Evolutionary conservation across 2,888 invertebrate genomes (phyloP), one percentile per base, ranked within the genome.

Genomic region (Sarcophaga subvicina): DNA sequence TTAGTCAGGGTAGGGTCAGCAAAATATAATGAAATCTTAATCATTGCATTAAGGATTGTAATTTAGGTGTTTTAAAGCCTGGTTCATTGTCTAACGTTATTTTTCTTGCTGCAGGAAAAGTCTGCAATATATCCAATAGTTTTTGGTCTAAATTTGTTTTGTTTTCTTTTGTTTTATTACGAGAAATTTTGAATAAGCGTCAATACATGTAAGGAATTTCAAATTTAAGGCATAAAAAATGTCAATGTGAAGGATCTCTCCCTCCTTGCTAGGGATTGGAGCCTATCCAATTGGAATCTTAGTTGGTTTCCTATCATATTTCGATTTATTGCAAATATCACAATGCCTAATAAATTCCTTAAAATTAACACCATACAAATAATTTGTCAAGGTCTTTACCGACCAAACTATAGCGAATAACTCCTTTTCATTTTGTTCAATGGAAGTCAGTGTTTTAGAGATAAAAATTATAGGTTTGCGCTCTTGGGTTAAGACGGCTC

Each of bases 111-210:
- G 27, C 5, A 5, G 27, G 27, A 27, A 27, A 27, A 27, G 27
- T 27, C 27, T 27, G 27, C 27, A 27, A 27, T 27, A 27, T 27
- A 27, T 27, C 27, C 27, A 27, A 27, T 27, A 27, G 0, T 27
- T 27, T 27, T 27, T 27, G 0, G 27, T 6, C 27, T 27, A 27
- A 27, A n/a, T 27, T 6, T 27, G 27, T 27, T 27, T 27, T 27
- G 27, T 27, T 6, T 27, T 27, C 27, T 27, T 20, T 85, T 73
- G 49, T 75, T 81, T 88, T 20, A 86, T 77, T 69, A 82, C 54
- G 3, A 85, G 66, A 75, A 80, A 88, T 72, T 83, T 88, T 12
- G 79, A 84, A 80, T 88, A 86, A n/a, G 81, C 75, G 60, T 81
- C 75, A 27, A 87, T 73, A 22, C 72, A 77, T 0, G 78, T 77